Base-by-base conservation (phyloP, 2,113 vertebrate genomes). In the Melanotaenia duboulayi region DNA sequence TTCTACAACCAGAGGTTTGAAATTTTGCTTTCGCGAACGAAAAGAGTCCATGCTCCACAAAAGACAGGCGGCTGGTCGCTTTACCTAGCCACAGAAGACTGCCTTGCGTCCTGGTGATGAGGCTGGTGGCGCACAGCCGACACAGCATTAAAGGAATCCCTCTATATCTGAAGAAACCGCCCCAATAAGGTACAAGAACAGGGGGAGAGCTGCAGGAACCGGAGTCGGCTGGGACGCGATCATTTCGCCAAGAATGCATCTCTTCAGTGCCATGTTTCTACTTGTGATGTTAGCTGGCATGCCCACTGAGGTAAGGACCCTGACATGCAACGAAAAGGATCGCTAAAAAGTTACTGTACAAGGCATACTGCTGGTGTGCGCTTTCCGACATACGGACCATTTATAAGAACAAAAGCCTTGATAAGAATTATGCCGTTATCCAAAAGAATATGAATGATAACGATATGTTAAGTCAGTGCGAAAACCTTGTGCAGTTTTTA, bases 261-360 rank as follows among this genome's bases (percentile, higher is more conserved):
- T 94, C 74, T 92, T 95, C 90, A 94, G 93, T 93, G 92, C 92
- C 86, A 94, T 95, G 85, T 94, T 95, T 68, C 91, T 95, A 37
- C 94, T 95, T 28, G 84, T 95, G 82, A 94, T 95, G 94, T 94
- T 94, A 87, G 91, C 90, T 73, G 84, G 65, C 78, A 22, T 87
- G 73, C 87, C 89, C 74, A 84, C 91, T 44, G 86, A 94, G 94
- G 94, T 95, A 92, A 93, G 93, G 71, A 55, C 65, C 66, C 71
- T 24, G 69, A 25, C 54, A 80, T 35, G 52, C 60, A 2, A 68
- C 32, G 39, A 73, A 54, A 73, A 50, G 35, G 73, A 63, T 76
- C 72, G 80, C 83, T 60, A 63, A 78, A 87, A 91, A 92, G 86
- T 92, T 91, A 25, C 37, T 1, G 20, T 75, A 67, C 44, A 44